Conservation (phyloP, 2,113 vertebrate species). For the Pelobates fuscus region DNA sequence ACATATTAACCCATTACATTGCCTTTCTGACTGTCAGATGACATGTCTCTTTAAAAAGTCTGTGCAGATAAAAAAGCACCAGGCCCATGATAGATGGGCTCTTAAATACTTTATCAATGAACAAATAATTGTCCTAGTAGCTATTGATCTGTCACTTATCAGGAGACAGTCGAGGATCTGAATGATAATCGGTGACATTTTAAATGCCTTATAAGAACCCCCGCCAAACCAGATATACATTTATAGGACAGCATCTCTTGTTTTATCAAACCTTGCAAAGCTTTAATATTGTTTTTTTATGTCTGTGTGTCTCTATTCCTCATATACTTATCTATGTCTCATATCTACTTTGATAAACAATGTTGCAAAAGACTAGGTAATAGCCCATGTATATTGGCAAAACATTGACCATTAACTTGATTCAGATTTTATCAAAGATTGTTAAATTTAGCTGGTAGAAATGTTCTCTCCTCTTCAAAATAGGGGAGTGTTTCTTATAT, state of each 20-base stretch:
- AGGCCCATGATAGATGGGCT: conserved; percentile 60
- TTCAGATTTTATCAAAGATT: no score
- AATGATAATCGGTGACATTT: neutral
- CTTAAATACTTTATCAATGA: conserved; percentile 73
- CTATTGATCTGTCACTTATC: conserved; percentile 68
- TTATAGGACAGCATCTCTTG: no score
- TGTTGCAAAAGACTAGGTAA: no score
- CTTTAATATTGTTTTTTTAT: neutral
- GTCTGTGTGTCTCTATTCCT: neutral
- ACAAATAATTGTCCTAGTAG: conserved; percentile 73
- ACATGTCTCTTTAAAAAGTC: neutral
- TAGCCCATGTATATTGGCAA: no score
- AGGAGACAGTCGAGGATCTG: conserved; percentile 59
- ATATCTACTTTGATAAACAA: neutral
- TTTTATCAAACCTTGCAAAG: no score
- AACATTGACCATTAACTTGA: no score
- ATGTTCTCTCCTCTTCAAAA: no score
- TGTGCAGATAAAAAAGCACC: neutral
- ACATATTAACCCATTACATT: no score
- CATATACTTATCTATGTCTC: neutral
- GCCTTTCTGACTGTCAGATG: no score
- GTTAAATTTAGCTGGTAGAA: no score
- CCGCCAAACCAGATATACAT: neutral
- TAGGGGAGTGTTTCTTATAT: no score
- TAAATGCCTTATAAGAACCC: neutral